Evolutionary conservation across 2,888 invertebrate genomes (phyloP).

Genomic region (Cephonodes hylas): DNA sequence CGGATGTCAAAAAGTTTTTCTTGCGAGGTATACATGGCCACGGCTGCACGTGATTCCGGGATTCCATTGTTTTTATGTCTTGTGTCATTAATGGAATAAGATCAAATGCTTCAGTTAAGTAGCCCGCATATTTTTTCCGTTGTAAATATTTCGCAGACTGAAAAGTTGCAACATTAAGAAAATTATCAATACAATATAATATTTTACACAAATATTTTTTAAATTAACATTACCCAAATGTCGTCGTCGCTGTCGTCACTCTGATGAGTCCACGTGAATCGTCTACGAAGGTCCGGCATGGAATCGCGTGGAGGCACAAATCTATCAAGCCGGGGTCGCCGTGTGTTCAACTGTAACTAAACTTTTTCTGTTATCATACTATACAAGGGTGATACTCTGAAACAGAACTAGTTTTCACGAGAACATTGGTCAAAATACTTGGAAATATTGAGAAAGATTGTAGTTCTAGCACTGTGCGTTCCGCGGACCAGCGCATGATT

Average conservation of each 20-base stretch:
- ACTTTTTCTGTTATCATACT: constrained; percentile 24
- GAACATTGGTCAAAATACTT: constrained; percentile 39
- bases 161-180: constrained; percentile 18
- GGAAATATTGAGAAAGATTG: constrained; percentile 33
- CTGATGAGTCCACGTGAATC: constrained; percentile 34
- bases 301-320: constrained; percentile 61
- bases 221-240: constrained; percentile 49
- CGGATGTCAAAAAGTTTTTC: constrained; percentile 50
- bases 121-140: constrained; percentile 49
- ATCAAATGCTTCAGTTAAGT: constrained; percentile 56
- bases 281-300: constrained; percentile 48
- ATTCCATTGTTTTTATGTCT: constrained; percentile 1
- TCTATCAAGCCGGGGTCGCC: constrained; percentile 56
- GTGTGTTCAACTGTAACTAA: constrained; percentile 52
- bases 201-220: no score
- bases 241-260: constrained; percentile 35
- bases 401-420: constrained; percentile 41
- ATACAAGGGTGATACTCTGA: constrained; percentile 36
- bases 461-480: constrained; percentile 22
- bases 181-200: not conserved
- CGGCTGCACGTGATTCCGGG: constrained; percentile 27
- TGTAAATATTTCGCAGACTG: constrained; percentile 51
- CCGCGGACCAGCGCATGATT: constrained; percentile 40
- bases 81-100: constrained; percentile 36
- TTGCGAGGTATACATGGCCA: constrained; percentile 69